These are phyloP conservation scores for Leptestheria dahalacensis DNA, from an alignment of 1,140 invertebrate species.

Conservation along the genomic window DNA sequence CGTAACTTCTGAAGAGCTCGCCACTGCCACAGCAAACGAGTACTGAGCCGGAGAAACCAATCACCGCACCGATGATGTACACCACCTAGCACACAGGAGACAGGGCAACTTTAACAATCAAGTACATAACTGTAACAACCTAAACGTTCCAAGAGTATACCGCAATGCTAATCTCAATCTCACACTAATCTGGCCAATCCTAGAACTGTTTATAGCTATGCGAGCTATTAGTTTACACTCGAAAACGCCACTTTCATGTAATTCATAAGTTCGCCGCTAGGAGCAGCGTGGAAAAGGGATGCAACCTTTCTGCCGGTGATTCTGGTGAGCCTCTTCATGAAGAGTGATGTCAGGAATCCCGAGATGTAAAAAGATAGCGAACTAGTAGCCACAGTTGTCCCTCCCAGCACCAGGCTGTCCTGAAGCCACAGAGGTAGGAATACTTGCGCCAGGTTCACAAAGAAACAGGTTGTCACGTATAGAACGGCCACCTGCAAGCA, in stretches of 20 bases:
- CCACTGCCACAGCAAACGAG: slow-evolving; percentile 50
- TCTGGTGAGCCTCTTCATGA: slow-evolving; percentile 49
- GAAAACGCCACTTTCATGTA: too few relatives aligned
- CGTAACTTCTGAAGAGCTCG: slow-evolving; percentile 39
- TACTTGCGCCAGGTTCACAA: slow-evolving; percentile 78
- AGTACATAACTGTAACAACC: too few relatives aligned
- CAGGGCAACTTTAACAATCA: too few relatives aligned
- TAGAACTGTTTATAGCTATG: too few relatives aligned
- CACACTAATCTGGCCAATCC: too few relatives aligned
- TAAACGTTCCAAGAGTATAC: too few relatives aligned
- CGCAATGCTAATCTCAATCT: too few relatives aligned
- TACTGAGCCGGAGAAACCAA: slow-evolving; percentile 45
- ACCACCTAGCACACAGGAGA: slow-evolving; percentile 33
- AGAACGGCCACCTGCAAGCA: slow-evolving; percentile 62
- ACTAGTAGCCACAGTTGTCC: slow-evolving; percentile 62
- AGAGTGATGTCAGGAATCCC: slow-evolving; percentile 60
- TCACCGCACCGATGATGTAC: slow-evolving; percentile 47
- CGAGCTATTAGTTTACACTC: slow-evolving; percentile 12
- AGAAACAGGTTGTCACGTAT: slow-evolving; percentile 79
- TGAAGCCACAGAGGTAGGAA: slow-evolving; percentile 83
- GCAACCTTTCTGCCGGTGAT: slow-evolving; percentile 48
- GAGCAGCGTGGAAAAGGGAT: too few relatives aligned
- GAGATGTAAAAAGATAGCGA: slow-evolving; percentile 73
- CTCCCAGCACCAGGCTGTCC: slow-evolving; percentile 53
- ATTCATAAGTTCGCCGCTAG: too few relatives aligned